Evolutionary conservation across 1,140 invertebrate species (phyloP).

Genomic region (Procambarus clarkii): DNA sequence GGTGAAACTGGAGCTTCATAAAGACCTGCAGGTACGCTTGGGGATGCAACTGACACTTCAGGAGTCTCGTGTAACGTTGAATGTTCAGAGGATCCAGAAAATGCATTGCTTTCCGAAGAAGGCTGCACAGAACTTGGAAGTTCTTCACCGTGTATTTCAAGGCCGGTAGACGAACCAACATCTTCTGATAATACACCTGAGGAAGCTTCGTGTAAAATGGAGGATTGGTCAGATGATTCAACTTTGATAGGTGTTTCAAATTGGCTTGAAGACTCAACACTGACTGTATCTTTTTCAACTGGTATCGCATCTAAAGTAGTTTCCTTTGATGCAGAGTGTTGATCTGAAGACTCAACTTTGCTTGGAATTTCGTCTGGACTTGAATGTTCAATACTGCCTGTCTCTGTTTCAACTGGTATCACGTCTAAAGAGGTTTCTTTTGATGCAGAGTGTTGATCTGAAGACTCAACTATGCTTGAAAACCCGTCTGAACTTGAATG

Average conservation of each 20-base stretch:
- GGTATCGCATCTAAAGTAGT: too few relatives aligned
- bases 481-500: too few relatives aligned
- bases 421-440: too few relatives aligned
- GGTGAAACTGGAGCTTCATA: neutral
- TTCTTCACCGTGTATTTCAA: neutral
- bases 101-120: neutral
- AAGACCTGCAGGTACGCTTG: neutral
- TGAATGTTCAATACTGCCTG: neutral
- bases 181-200: too few relatives aligned
- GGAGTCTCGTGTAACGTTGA: neutral
- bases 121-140: neutral
- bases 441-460: neutral
- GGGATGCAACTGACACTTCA: neutral
- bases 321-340: neutral
- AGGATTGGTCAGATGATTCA: too few relatives aligned
- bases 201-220: too few relatives aligned
- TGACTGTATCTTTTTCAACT: too few relatives aligned
- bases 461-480: neutral
- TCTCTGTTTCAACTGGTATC: neutral
- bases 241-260: too few relatives aligned
- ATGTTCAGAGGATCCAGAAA: neutral
- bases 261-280: neutral
- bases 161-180: too few relatives aligned
- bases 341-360: neutral
- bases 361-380: neutral